Base-by-base conservation (phyloP, 2,113 vertebrate genomes). In the Cairina moschata region DNA sequence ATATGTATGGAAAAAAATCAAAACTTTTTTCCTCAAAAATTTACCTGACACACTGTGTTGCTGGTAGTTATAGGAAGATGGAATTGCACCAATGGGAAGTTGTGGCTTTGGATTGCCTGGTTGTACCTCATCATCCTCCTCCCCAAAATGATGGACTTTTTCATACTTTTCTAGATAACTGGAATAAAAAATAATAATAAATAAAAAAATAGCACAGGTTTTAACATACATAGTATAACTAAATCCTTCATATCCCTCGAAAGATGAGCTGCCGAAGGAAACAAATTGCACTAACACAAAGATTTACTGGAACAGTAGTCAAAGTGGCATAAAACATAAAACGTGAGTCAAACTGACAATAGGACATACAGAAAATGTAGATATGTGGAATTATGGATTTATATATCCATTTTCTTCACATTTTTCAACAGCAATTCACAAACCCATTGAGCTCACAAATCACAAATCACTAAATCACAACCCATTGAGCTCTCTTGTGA, bases 111-210 rank as follows among this genome's bases (percentile, higher is more conserved):
- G 99, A 97, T 99, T 99, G 96, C 99, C 99, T 81, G 99, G 99
- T 96, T 99, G 99, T 97, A 98, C 97, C 96, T 99, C 99, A 89
- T 99, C 99, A 94, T 99, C 99, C 94, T 99, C 99, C 97, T 99
- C 99, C 91, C 99, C 99, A 97, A 99, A 99, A 98, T 99, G 99
- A 98, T 99, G 99, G 95, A 99, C 99, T 98, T 99, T 99, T 97
- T 99, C 99, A 95, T 99, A 99, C 96, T 99, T 99, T 98, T 99
- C 99, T 98, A 99, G 98, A 98, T 99, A 99, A 97, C 99, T 99
- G 98, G 48, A 98, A 98, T 44, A 71, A 8, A 32, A 6, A 98
- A 98, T 44, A 71, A 8, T 28, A 6, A 46, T 3, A 46, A 80
- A 69, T 29, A 55, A 31, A 56, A 15, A 56, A 31, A 29, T 79